A percentile compares a stretch with the other conserved stretches of the same genome.
Conservation (phyloP, 2,113 vertebrate genomes). For the Lophotis ruficrista region DNA sequence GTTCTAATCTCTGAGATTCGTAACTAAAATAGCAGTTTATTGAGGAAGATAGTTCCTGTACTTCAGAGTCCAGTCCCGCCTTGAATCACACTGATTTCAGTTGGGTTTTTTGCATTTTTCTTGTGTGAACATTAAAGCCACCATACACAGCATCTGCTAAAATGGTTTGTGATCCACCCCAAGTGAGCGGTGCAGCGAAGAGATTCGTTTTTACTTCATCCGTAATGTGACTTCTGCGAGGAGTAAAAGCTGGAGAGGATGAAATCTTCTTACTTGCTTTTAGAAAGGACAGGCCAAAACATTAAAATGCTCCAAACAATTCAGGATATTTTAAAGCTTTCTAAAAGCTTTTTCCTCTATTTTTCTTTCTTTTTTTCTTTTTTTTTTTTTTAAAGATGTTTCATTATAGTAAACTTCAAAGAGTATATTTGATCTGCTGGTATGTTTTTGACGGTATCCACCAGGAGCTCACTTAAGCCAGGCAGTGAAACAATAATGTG, state of each 20-base stretch:
- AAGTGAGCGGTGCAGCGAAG: not conserved
- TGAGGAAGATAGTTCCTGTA: not conserved
- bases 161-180: not conserved
- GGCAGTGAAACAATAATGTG: conserved; percentile 1
- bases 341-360: not conserved
- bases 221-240: not conserved
- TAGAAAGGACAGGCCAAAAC: not conserved
- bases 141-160: not conserved
- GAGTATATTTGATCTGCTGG: conserved; percentile 63
- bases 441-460: conserved; percentile 54
- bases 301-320: conserved; percentile 18
- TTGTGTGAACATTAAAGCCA: not conserved
- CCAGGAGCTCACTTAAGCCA: conserved; percentile 27
- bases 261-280: not conserved
- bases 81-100: not conserved
- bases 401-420: conserved; percentile 64
- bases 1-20: not conserved
- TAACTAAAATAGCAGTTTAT: no score
- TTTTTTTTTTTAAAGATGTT: conserved; percentile 1
- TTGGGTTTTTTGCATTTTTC: not conserved
- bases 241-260: not conserved
- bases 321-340: conserved; percentile 34
- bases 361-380: not conserved
- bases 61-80: not conserved
- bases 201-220: not conserved